Base-by-base conservation (phyloP, 2,113 vertebrate genomes). In the Climacteris rufus region DNA sequence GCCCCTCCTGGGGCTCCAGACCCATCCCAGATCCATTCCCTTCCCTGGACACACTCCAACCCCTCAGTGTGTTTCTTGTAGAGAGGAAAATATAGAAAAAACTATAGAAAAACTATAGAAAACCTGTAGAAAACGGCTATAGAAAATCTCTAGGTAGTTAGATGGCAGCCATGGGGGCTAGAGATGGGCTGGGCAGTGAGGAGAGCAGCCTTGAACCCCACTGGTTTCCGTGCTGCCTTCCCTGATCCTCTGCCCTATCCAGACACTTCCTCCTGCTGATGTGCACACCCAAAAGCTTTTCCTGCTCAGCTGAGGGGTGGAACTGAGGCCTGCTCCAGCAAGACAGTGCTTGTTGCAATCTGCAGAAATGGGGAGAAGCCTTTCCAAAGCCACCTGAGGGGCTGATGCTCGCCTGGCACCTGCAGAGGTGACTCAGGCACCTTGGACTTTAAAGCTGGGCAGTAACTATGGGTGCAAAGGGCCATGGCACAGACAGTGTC, bases 401-500 rank as follows among this genome's bases (percentile, higher is more conserved):
- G 15, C 30, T 21, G 42, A 25, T 22, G 50, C 22, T 53, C 42
- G 18, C 72, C 44, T 52, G 31, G 40, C 52, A 31, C 21, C 59
- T 68, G 56, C 70, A 44, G 4, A 78, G 33, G 37, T 42, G 64
- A 49, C n/a, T 33, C n/a, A 20, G 72, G 31, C 8, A 44, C 42
- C 44, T 31, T 8, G 16, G 33, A 56, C 9, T 25, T 45, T 11
- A 40, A 56, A 60, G 11, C 59, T 59, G 61, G 44, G 21, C 23
- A 44, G 74, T 8, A 52, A 24, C 21, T 0, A 1, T 8, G 77
- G 60, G 24, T 5, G 8, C 35, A 37, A 50, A 74, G 22, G 18
- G 16, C 35, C 1, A 1, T 11, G 45, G 8, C 44, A 39, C 40
- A 71, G 39, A 24, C 0, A 5, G 13, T 12, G 6, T n/a, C 60